phyloP scores from a whole-genome alignment of 2,797 vertebrate genomes.

The Enteromius thamalakanensis region DNA sequence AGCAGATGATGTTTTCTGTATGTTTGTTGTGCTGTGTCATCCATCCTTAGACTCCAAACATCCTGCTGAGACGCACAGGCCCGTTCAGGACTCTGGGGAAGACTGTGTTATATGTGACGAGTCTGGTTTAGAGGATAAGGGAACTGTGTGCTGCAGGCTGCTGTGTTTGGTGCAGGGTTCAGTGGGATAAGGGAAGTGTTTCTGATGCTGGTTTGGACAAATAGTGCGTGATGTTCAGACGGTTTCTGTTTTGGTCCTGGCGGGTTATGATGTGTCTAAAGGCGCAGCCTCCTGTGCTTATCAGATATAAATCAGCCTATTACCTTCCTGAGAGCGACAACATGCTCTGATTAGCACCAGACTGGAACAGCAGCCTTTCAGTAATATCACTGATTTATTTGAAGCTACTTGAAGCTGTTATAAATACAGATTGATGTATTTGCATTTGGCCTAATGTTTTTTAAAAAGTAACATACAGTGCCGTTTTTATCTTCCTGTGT shows the following conservation, averaged over 20 bases:
- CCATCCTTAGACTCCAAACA: neutral
- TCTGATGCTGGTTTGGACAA: constrained; percentile 21
- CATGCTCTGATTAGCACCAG: constrained; percentile 9
- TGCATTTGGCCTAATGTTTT: neutral
- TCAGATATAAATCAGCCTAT: constrained; percentile 4
- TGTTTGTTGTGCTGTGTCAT: neutral
- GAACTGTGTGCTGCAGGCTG: neutral
- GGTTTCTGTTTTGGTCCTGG: neutral
- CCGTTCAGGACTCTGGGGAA: neutral
- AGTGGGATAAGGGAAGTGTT: neutral
- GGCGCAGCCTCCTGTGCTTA: neutral
- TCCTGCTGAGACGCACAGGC: neutral
- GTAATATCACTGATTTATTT: constrained; percentile 16
- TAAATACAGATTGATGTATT: neutral
- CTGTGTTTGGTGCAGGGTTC: neutral
- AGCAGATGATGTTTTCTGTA: neutral
- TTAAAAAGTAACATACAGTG: neutral
- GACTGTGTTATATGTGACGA: neutral
- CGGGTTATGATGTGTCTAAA: neutral
- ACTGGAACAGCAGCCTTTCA: constrained; percentile 15
- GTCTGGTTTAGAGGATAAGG: neutral
- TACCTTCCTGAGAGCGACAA: neutral
- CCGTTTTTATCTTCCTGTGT: neutral
- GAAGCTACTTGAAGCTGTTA: neutral
- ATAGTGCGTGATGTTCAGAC: neutral